A percentile compares a stretch with the other conserved stretches of the same genome.
phyloP scores from a whole-genome alignment of 2,113 vertebrate genomes.

The Triplophysa siluroides region DNA sequence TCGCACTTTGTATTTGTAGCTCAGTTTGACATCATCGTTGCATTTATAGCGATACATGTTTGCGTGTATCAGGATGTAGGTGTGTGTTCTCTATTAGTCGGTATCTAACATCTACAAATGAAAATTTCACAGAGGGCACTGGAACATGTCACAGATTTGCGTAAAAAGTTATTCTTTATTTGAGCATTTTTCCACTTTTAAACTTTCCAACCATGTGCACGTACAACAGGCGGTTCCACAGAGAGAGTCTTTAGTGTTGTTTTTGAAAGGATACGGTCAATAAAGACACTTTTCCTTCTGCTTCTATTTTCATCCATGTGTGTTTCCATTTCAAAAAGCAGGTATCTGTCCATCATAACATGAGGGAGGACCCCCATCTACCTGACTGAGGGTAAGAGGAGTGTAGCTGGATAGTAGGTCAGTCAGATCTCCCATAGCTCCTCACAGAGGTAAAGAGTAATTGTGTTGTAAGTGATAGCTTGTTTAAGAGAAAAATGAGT shows the following conservation, averaged over 20 bases:
- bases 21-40: slow-evolving; percentile 25
- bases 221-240: slow-evolving; percentile 62
- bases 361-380: slow-evolving; percentile 72
- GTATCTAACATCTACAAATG: slow-evolving; percentile 46
- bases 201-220: slow-evolving; percentile 60
- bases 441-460: slow-evolving; percentile 28
- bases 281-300: slow-evolving; percentile 67
- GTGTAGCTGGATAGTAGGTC: slow-evolving; percentile 57
- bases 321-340: slow-evolving; percentile 78
- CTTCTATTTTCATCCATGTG: slow-evolving; percentile 67
- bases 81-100: slow-evolving; percentile 60
- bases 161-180: slow-evolving; percentile 57
- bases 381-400: slow-evolving; percentile 57
- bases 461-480: slow-evolving; percentile 26
- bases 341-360: slow-evolving; percentile 71
- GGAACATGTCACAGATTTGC: slow-evolving; percentile 65
- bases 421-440: slow-evolving; percentile 28
- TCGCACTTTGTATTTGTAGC: slow-evolving; percentile 7
- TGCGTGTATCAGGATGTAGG: slow-evolving; percentile 36
- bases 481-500: slow-evolving; percentile 23
- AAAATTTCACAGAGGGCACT: slow-evolving; percentile 66
- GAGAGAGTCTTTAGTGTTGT: slow-evolving; percentile 61
- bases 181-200: slow-evolving; percentile 63
- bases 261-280: slow-evolving; percentile 74
- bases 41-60: slow-evolving; percentile 1